phyloP scores from a whole-genome alignment of 2,113 vertebrate species.

The Plecotus auritus region DNA sequence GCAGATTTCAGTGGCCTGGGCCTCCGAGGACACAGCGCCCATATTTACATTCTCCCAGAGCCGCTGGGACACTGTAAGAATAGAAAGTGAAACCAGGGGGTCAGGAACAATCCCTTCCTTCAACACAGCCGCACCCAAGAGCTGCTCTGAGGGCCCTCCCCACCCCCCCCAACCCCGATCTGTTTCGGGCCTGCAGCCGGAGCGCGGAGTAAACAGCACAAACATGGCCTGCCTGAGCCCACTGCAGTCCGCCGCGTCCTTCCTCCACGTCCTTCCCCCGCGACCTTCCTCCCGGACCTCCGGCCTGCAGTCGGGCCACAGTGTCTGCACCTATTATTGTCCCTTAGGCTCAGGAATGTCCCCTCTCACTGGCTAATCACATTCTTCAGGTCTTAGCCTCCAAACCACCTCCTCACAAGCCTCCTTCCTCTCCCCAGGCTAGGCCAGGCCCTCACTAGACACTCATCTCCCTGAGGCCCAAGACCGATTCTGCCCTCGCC shows the following conservation, averaged over 20 bases:
- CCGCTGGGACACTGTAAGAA: neutral
- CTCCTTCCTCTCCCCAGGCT: neutral
- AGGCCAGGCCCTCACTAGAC: neutral
- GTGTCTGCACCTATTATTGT: neutral
- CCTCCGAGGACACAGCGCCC: neutral
- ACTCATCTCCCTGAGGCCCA: neutral
- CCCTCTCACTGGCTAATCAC: neutral
- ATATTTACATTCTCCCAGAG: neutral
- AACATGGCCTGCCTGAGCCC: neutral
- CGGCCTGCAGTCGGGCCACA: neutral
- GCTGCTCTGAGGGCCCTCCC: neutral
- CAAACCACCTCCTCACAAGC: neutral
- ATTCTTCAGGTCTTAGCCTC: neutral
- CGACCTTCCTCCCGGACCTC: neutral
- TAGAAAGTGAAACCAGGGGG: slow-evolving; percentile 1
- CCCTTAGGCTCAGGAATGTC: neutral
- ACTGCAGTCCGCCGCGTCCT: neutral
- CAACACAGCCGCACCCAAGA: neutral
- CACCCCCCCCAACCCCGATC: neutral
- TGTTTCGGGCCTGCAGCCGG: neutral
- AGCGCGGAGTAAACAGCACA: neutral
- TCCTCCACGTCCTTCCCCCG: neutral
- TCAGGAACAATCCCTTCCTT: slow-evolving; percentile 22
- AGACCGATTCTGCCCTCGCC: neutral
- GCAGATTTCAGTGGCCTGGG: neutral